Evolutionary conservation across 2,113 vertebrate species (phyloP).

Genomic region (Cisticola juncidis): DNA sequence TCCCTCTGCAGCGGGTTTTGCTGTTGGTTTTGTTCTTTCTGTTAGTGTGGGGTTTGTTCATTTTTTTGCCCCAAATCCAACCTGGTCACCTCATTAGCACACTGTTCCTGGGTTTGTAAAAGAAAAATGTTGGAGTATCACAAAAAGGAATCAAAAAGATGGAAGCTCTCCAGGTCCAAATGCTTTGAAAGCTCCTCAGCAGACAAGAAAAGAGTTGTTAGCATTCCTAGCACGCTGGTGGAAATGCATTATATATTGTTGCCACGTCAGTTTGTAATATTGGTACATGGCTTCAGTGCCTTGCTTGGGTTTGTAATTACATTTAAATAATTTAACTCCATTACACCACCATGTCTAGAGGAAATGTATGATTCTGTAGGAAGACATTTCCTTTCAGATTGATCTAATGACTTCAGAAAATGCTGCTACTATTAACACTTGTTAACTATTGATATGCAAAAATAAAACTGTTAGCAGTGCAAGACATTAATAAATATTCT

Average conservation of each 20-base stretch:
- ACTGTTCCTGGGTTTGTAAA: background rate
- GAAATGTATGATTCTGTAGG: slow-evolving; percentile 27
- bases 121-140: background rate
- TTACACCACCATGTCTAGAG: slow-evolving; percentile 11
- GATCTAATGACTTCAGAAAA: slow-evolving; percentile 46
- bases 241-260: slow-evolving; percentile 38
- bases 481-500: background rate
- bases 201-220: background rate
- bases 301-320: slow-evolving; percentile 64
- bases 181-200: background rate
- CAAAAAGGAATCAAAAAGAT: background rate
- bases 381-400: slow-evolving; percentile 17
- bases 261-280: slow-evolving; percentile 20
- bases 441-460: slow-evolving; percentile 35
- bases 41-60: background rate
- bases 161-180: background rate
- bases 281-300: slow-evolving; percentile 18
- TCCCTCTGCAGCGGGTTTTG: background rate
- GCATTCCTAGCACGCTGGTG: background rate
- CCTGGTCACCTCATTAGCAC: background rate
- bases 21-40: background rate
- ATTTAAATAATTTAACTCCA: slow-evolving; percentile 67
- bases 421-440: background rate
- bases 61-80: background rate
- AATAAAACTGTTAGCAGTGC: background rate